These are phyloP conservation scores for Cebus imitator DNA, from an alignment of 2,113 vertebrate species.

Conservation along the genomic window DNA sequence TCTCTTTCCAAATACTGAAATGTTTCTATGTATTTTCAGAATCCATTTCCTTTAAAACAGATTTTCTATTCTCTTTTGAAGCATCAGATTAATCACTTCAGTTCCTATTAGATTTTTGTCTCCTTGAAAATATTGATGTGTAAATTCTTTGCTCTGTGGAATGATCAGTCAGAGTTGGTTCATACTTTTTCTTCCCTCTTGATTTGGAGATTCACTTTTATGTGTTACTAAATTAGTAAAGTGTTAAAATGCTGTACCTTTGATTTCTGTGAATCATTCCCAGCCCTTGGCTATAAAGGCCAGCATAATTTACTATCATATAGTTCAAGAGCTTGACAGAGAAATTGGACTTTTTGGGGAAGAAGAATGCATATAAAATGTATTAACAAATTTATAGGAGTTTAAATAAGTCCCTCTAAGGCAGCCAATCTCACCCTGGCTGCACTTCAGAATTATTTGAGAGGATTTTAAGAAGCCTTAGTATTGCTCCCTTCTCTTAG, in stretches of 20 bases:
- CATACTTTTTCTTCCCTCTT: constrained; percentile 26
- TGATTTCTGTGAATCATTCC: constrained; percentile 38
- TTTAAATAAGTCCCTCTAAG: constrained; percentile 11
- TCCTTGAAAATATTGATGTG: constrained; percentile 45
- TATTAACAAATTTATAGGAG: background rate
- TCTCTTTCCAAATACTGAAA: background rate
- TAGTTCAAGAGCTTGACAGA: constrained; percentile 49
- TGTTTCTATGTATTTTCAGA: background rate
- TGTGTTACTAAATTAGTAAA: constrained; percentile 56
- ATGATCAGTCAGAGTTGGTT: constrained; percentile 8
- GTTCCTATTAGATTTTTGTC: constrained; percentile 46
- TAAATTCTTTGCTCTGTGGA: constrained; percentile 51
- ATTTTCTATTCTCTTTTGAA: constrained; percentile 24
- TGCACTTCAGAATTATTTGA: background rate
- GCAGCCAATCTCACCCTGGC: background rate
- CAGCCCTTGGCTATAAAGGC: background rate
- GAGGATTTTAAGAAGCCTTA: background rate
- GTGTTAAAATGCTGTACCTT: constrained; percentile 13
- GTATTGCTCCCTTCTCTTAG: background rate
- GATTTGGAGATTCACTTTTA: constrained; percentile 44
- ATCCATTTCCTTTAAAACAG: constrained; percentile 29
- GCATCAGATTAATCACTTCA: constrained; percentile 14
- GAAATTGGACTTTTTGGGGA: constrained; percentile 12
- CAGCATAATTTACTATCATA: constrained; percentile 44
- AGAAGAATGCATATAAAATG: background rate